Percentiles rank a stretch among this genome's conserved stretches.
These are phyloP conservation scores for Clinocottus analis DNA, from an alignment of 2,113 vertebrate genomes.

Conservation along the genomic window DNA sequence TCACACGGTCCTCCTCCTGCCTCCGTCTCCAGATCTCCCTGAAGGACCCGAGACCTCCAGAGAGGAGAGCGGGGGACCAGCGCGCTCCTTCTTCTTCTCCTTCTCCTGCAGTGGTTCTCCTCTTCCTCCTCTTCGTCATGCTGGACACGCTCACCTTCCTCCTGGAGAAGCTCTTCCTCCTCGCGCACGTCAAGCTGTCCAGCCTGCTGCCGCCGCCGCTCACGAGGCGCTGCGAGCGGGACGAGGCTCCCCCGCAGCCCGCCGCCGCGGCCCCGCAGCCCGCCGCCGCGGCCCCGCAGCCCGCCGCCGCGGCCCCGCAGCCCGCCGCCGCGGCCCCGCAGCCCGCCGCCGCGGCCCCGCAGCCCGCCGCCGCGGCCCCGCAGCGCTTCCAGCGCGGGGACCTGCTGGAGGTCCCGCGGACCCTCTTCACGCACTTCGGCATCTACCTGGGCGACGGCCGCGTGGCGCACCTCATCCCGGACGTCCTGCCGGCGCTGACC, in stretches of 20 bases:
- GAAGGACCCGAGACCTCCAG: neutral
- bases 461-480: constrained; percentile 97
- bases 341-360: constrained; percentile 5
- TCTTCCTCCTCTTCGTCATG: constrained; percentile 59
- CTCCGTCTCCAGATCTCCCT: neutral
- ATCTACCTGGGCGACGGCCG: constrained; percentile 94
- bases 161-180: constrained; percentile 87
- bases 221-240: constrained; percentile 37
- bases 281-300: neutral
- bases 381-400: constrained; percentile 87
- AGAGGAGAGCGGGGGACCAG: neutral
- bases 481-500: constrained; percentile 89
- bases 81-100: neutral
- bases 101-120: neutral
- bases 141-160: constrained; percentile 86
- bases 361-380: constrained; percentile 2
- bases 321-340: neutral
- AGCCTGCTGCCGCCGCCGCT: constrained; percentile 56
- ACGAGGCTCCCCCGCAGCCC: constrained; percentile 15
- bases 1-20: constrained; percentile 1
- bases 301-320: constrained; percentile 11
- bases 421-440: constrained; percentile 94
- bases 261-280: constrained; percentile 11
- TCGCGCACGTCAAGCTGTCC: constrained; percentile 84
- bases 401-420: constrained; percentile 93